Base-by-base conservation (phyloP, 2,113 vertebrate genomes). In the Ascaphus truei region DNA sequence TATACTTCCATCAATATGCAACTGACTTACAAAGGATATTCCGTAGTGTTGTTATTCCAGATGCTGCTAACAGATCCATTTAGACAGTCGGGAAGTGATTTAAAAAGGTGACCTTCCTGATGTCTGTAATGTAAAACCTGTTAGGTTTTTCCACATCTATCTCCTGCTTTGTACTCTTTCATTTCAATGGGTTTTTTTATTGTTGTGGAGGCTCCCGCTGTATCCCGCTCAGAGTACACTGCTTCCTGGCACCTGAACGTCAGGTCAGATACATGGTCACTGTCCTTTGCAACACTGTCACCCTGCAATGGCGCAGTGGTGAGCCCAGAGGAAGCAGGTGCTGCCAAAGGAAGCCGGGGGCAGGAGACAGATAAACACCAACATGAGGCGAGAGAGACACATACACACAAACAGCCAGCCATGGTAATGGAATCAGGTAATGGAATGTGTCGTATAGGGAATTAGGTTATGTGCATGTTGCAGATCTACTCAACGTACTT, bases 381-480 rank as follows among this genome's bases (percentile, higher is more conserved):
- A 56, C 20, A 41, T 26, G 30, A 23, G 3, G 50, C 15, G 20
- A 34, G 12, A 58, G 10, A 68, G 39, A 9, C 43, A 68, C 34
- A 0, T 77, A 83, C 80, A 76, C 72, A 74, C 0, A 0, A 30
- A 61, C 63, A 73, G 63, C 72, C 72, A 33, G 72, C 68, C 72
- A 68, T 62, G 59, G 74, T 65, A 74, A 62, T 63, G 83, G 73
- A 83, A 72, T 75, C 77, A 72, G 77, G 77, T 76, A 56, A 7
- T 58, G n/a, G n/a, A n/a, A n/a, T n/a, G n/a, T n/a, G n/a, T n/a
- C n/a, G n/a, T n/a, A n/a, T n/a, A n/a, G n/a, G n/a, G n/a, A n/a
- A n/a, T n/a, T 37, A 59, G 62, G 48, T 9, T 45, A 45, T 20
- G 41, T 16, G 7, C 41, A 45, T 13, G 11, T 41, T 12, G 1